Conservation (phyloP, 2,113 vertebrate species). For the Cervus canadensis region DNA sequence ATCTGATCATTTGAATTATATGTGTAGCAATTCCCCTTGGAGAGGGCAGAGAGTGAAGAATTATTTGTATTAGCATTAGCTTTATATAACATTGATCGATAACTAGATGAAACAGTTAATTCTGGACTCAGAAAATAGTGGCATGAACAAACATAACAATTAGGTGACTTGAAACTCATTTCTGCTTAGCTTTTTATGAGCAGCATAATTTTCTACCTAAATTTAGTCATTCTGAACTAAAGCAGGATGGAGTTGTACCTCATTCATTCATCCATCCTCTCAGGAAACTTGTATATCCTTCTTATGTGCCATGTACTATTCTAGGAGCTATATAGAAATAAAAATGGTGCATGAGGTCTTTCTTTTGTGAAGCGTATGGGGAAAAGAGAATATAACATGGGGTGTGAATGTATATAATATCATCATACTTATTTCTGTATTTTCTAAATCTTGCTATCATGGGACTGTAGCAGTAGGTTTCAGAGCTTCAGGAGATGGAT, state of each 20-base stretch:
- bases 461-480: background rate
- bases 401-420: background rate
- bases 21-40: background rate
- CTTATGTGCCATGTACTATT: background rate
- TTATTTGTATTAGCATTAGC: background rate
- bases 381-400: background rate
- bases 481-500: background rate
- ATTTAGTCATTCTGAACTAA: background rate
- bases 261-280: background rate
- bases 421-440: background rate
- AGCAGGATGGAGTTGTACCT: background rate
- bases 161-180: background rate
- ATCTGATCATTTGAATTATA: conserved; percentile 3
- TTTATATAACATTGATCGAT: background rate
- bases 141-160: background rate
- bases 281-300: background rate
- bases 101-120: background rate
- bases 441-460: background rate
- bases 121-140: background rate
- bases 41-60: background rate
- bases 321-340: background rate
- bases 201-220: background rate
- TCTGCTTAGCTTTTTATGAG: background rate
- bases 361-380: background rate
- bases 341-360: background rate